Conservation (phyloP, 2,113 vertebrate species). For the Callospermophilus lateralis region DNA sequence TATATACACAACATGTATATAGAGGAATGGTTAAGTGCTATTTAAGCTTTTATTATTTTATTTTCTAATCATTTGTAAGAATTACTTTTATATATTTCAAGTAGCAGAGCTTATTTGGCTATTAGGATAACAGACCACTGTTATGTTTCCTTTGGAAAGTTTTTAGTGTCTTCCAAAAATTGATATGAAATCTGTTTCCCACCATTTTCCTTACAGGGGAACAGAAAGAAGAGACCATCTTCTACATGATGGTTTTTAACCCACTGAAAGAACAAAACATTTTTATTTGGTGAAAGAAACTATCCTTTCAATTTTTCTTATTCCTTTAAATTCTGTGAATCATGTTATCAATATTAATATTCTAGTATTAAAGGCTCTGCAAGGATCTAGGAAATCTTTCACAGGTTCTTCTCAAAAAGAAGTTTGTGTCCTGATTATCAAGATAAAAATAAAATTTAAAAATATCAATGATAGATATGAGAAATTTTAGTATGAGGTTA, state of each 20-base stretch:
- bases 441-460: not conserved
- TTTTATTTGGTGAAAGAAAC: not conserved
- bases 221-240: not conserved
- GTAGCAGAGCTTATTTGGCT: not conserved
- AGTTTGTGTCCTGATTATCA: not conserved
- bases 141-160: not conserved
- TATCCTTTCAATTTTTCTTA: not conserved
- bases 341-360: not conserved
- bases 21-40: not conserved
- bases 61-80: not conserved
- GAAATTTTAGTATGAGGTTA: not conserved
- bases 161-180: not conserved
- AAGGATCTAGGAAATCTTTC: not conserved
- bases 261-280: not conserved
- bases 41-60: not conserved
- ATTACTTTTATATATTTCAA: slow-evolving; percentile 34
- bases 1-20: too few species aligned
- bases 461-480: not conserved
- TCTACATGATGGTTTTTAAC: not conserved
- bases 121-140: not conserved
- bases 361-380: not conserved
- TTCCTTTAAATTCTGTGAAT: not conserved
- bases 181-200: not conserved
- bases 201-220: not conserved
- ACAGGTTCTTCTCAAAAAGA: slow-evolving; percentile 7